Evolutionary conservation across 2,797 vertebrate species (phyloP), one percentile per base, ranked within the genome.

Genomic region (Halcyon leucocephala): DNA sequence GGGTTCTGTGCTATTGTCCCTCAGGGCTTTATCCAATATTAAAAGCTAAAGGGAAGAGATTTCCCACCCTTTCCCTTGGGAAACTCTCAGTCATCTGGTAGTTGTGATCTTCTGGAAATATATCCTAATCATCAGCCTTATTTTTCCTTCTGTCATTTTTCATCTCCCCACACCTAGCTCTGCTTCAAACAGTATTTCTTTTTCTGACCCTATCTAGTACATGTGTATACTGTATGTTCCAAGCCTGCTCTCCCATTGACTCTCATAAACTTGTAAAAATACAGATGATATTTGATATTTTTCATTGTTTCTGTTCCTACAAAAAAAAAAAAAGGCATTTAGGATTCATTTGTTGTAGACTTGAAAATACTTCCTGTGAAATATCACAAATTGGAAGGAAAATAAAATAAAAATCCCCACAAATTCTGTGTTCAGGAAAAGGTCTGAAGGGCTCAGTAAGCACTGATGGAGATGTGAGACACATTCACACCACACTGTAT

Each of bases 51-150:
- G 78, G 69, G 91, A 96, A 96, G 82, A 83, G 76, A 33, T 90
- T 92, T 70, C 91, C 95, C 95, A 70, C 95, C 96, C 95, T 95
- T 96, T 96, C 95, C 96, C 91, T 24, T 66, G 95, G 89, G 91
- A 96, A 96, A 91, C 49, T 33, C 9, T 16, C 72, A 29, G 31
- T 55, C 83, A 35, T 58, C 77, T 79, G 92, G 58, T 64, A 33
- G 25, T 15, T 41, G 79, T 22, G 92, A 72, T 79, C 89, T 89
- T 74, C 91, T 94, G 92, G 89, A 93, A 95, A 79, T 69, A 24
- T 58, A 69, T 71, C 69, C 95, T 94, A 74, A 93, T 95, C 66
- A 1, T 71, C 84, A 55, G 41, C 71, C 33, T 90, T 70, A 31
- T 6, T 70, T 96, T 97, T 83, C 95, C 95, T 94, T 20, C 87